A percentile compares a stretch with the other conserved stretches of the same genome.
Conservation (phyloP, 2,797 vertebrate genomes). For the Bothrops alternatus region DNA sequence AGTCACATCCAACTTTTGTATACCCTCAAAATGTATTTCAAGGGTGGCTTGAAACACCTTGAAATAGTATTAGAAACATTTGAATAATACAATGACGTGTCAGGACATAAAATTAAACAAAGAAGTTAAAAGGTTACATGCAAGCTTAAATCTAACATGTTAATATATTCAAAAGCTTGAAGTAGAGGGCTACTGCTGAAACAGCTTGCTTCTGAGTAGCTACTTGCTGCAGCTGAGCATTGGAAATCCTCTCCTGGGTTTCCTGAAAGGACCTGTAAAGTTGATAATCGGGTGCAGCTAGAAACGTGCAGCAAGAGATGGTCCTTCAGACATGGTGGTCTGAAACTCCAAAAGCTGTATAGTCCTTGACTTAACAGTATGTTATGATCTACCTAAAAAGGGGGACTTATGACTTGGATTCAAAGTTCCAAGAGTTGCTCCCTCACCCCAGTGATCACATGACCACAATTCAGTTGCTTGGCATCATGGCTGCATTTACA, state of each 20-base stretch:
- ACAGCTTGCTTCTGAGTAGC: not conserved
- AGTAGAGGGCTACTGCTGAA: not conserved
- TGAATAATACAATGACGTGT: not conserved
- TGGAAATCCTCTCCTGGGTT: not conserved
- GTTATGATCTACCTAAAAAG: not conserved
- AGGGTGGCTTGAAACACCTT: not conserved
- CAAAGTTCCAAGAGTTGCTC: not conserved
- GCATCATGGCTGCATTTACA: not conserved
- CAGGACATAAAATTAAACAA: not conserved
- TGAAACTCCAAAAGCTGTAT: not conserved
- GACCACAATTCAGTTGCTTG: not conserved
- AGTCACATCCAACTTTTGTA: not conserved
- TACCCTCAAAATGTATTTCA: not conserved
- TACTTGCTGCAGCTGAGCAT: not conserved
- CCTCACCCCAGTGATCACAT: not conserved
- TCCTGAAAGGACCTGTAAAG: not conserved
- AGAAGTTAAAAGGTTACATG: not conserved
- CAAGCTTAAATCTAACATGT: not conserved
- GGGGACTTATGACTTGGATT: not conserved
- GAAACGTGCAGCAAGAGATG: not conserved
- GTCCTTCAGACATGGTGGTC: not conserved
- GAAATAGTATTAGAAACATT: not conserved
- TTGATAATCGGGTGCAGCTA: not conserved
- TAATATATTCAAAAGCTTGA: not conserved
- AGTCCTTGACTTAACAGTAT: not conserved